These are phyloP conservation scores for Diorhabda carinulata DNA, from an alignment of 1,140 invertebrate genomes.

Conservation along the genomic window DNA sequence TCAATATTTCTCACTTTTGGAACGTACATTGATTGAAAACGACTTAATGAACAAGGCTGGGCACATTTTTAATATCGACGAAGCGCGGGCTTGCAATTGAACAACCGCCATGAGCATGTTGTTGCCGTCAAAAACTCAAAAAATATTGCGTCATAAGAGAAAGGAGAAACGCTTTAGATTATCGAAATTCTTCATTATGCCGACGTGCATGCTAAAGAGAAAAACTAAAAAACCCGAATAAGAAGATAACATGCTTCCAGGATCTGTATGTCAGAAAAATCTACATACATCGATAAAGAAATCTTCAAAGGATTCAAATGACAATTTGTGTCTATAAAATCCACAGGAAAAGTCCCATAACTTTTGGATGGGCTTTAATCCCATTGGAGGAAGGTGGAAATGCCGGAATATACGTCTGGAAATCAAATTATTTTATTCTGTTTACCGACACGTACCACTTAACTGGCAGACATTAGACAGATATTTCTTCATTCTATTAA, in stretches of 20 bases:
- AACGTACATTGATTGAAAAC: too few species aligned
- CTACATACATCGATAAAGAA: conserved; percentile 33
- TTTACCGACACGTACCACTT: conserved; percentile 40
- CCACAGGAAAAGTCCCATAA: conserved; percentile 26
- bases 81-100: too few species aligned
- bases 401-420: conserved; percentile 24
- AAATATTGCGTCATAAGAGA: conserved; percentile 22
- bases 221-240: conserved; percentile 10
- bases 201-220: conserved; percentile 21
- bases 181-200: conserved; percentile 20
- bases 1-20: too few species aligned
- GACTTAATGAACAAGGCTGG: too few species aligned
- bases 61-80: too few species aligned
- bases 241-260: conserved; percentile 18
- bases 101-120: too few species aligned
- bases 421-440: conserved; percentile 21
- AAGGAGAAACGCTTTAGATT: conserved; percentile 36
- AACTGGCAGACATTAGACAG: conserved; percentile 35
- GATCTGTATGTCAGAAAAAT: conserved; percentile 42
- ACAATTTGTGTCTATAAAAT: too few species aligned
- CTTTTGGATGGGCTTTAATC: conserved; percentile 40
- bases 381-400: conserved; percentile 31
- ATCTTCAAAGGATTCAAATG: too few species aligned
- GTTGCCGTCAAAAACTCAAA: too few species aligned
- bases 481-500: conserved; percentile 8